phyloP scores from a whole-genome alignment of 2,113 vertebrate species.

The Camelus dromedarius region DNA sequence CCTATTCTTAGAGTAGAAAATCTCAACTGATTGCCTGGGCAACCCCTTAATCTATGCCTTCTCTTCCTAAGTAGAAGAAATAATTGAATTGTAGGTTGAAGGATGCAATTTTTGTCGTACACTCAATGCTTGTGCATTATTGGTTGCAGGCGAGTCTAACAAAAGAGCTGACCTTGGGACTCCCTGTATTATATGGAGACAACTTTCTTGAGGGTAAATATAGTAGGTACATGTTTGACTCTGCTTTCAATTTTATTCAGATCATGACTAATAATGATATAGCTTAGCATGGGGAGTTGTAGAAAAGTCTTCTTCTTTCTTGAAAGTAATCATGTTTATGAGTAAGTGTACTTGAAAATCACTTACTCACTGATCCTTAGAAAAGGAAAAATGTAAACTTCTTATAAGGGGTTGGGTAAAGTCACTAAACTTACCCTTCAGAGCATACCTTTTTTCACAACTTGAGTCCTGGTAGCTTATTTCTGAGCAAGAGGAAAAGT shows the following conservation, averaged over 20 bases:
- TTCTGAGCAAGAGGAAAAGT: background rate
- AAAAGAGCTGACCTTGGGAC: background rate
- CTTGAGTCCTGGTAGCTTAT: background rate
- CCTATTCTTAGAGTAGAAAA: background rate
- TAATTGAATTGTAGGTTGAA: background rate
- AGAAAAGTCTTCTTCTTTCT: background rate
- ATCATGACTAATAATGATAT: background rate
- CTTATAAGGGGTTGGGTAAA: background rate
- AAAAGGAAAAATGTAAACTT: background rate
- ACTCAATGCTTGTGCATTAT: background rate
- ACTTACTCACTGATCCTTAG: background rate
- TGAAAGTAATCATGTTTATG: background rate
- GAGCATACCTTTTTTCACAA: background rate
- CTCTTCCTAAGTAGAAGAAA: background rate
- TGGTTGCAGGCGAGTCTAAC: background rate
- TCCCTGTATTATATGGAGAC: background rate
- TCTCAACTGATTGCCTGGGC: background rate
- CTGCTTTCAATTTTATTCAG: background rate
- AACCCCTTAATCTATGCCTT: background rate
- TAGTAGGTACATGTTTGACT: background rate
- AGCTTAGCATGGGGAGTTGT: background rate
- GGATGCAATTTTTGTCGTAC: background rate
- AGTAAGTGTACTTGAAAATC: background rate
- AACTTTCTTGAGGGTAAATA: background rate
- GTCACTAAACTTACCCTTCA: background rate